These are phyloP conservation scores for Dryobates pubescens DNA, from an alignment of 2,797 vertebrate genomes.

Conservation along the genomic window DNA sequence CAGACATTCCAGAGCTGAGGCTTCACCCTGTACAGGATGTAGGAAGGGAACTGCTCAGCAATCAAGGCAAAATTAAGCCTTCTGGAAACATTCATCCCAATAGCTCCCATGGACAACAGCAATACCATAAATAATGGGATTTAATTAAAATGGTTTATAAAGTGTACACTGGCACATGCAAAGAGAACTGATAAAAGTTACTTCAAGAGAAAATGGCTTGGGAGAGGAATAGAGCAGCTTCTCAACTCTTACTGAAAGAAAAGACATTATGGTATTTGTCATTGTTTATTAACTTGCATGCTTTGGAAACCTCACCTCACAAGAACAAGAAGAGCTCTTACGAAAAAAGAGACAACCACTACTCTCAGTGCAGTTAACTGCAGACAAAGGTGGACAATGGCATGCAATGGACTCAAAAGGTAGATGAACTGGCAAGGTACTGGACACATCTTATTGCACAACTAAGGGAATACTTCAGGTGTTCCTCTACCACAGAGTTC, in stretches of 20 bases:
- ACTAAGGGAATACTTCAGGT: not conserved
- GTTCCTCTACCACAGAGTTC: not conserved
- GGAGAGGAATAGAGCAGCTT: not conserved
- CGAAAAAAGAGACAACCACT: not conserved
- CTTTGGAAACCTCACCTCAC: not conserved
- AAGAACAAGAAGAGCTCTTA: not conserved
- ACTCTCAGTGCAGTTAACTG: not conserved
- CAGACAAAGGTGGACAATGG: not conserved
- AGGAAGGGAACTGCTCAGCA: constrained; percentile 11
- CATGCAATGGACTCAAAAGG: not conserved
- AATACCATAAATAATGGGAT: constrained; percentile 9
- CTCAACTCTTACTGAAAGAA: not conserved
- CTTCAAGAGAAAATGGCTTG: not conserved
- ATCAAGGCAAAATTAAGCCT: not conserved
- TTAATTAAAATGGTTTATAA: constrained; percentile 40
- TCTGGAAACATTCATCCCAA: constrained; percentile 22
- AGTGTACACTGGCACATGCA: not conserved
- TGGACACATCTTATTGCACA: not conserved
- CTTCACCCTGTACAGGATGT: constrained; percentile 13
- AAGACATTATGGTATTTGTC: not conserved
- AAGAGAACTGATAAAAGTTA: not conserved
- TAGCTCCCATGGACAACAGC: not conserved
- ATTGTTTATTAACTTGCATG: not conserved
- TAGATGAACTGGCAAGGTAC: not conserved
- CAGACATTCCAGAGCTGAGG: constrained; percentile 1